These are phyloP conservation scores for Lathamus discolor DNA, from an alignment of 2,113 vertebrate genomes.

Conservation along the genomic window DNA sequence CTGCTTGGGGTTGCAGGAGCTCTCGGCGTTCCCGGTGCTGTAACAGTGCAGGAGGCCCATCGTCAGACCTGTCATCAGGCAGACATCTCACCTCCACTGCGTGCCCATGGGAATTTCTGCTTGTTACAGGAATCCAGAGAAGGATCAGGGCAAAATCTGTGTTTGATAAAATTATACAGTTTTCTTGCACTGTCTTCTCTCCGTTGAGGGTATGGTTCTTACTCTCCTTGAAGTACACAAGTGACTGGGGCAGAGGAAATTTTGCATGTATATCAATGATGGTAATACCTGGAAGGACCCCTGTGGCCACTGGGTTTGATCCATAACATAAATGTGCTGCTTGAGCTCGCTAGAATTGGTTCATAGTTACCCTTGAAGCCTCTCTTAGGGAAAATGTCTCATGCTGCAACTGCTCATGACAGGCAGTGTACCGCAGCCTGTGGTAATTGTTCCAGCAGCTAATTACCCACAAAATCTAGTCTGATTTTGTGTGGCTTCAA, in stretches of 20 bases:
- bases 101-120: not conserved
- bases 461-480: not conserved
- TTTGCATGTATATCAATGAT: not conserved
- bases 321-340: not conserved
- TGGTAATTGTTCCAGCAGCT: not conserved
- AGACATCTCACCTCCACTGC: not conserved
- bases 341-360: not conserved
- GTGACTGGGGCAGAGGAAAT: not conserved
- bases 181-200: not conserved
- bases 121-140: not conserved
- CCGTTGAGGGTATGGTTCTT: not conserved
- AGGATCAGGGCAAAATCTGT: not conserved
- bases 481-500: not conserved
- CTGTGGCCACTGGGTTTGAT: not conserved
- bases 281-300: not conserved
- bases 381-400: not conserved
- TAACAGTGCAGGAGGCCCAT: not conserved
- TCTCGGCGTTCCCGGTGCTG: not conserved
- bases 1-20: not conserved
- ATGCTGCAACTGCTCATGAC: not conserved
- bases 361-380: rapidly evolving
- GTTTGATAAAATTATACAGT: not conserved
- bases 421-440: not conserved
- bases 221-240: not conserved
- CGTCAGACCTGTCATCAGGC: not conserved